Base-by-base conservation (phyloP, 2,797 vertebrate species). In the Fundulus diaphanus region DNA sequence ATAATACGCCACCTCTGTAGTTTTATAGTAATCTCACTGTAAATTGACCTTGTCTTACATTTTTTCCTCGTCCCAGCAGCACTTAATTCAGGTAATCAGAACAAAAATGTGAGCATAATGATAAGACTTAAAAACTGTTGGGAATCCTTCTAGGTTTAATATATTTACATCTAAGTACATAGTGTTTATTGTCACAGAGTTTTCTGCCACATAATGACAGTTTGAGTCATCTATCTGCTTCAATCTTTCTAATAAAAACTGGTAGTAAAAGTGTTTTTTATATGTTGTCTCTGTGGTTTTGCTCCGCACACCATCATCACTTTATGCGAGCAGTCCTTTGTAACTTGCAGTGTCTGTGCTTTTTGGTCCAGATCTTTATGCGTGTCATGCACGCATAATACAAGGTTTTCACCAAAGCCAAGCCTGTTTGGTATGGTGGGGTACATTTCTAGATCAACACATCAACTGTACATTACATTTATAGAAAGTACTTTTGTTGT, bases 231-330 rank as follows among this genome's bases (percentile, higher is more conserved):
- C 78, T 70, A 33, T 80, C 82, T 78, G 77, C 77, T 84, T 81
- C 89, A 84, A 81, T 88, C 82, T 88, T 87, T 91, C 59, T 76
- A 85, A 91, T 91, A 90, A 93, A 93, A 87, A 77, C 86, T 89
- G 79, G 85, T 87, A 85, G 83, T 80, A 86, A 88, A 91, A 54
- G 48, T 59, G 59, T 6, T 22, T 33, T 20, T 22, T 16, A 9
- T 33, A 3, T 3, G 18, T 44, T 42, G 35, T 31, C 18, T 72
- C 2, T 44, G 40, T 33, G 15, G 16, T 70, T 70, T 54, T 16
- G 9, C 44, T 35, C 8, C 35, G 31, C 18, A 3, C 57, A 33
- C 46, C 16, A 48, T 13, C 46, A 48, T n/a, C n/a, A n/a, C n/a
- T n/a, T n/a, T n/a, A n/a, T n/a, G n/a, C n/a, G n/a, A n/a, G n/a